Evolutionary conservation across 2,888 invertebrate genomes (phyloP).

Genomic region (Drosophila quinaria): DNA sequence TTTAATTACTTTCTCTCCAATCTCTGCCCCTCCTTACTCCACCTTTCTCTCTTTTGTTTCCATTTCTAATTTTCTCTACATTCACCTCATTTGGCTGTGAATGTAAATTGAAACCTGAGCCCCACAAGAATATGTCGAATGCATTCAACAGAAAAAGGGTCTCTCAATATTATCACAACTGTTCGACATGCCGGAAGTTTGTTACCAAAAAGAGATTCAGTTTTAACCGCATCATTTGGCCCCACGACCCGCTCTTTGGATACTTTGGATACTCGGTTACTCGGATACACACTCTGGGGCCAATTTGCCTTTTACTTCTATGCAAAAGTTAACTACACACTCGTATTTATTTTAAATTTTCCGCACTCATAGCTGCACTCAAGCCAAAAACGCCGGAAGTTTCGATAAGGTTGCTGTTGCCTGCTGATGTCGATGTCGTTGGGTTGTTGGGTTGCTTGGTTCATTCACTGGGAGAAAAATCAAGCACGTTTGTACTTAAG

Average conservation of each 20-base stretch:
- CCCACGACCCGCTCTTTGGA: constrained; percentile 3
- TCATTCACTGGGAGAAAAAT: neutral
- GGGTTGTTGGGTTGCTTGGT: neutral
- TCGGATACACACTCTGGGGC: constrained; percentile 18
- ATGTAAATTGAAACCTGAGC: constrained; percentile 7
- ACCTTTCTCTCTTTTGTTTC: neutral
- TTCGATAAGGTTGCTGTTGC: constrained; percentile 66
- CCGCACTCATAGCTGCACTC: constrained; percentile 63
- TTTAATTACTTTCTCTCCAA: neutral
- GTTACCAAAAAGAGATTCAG: constrained; percentile 30
- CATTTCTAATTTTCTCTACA: neutral
- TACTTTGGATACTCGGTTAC: constrained; percentile 11
- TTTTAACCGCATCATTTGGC: constrained; percentile 59
- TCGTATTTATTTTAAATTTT: constrained; percentile 72
- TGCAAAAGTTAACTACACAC: constrained; percentile 52
- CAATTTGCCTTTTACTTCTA: constrained; percentile 39
- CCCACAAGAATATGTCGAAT: constrained; percentile 7
- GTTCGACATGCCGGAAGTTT: constrained; percentile 41
- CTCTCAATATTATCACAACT: constrained; percentile 32
- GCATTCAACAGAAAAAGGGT: constrained; percentile 12
- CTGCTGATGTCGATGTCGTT: constrained; percentile 18
- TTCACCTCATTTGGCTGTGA: neutral
- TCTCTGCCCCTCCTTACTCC: neutral
- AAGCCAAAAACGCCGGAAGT: constrained; percentile 59
- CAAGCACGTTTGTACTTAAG: too few relatives aligned